Base-by-base conservation (phyloP, 2,888 invertebrate genomes). In the Scaptomyza polygonia region DNA sequence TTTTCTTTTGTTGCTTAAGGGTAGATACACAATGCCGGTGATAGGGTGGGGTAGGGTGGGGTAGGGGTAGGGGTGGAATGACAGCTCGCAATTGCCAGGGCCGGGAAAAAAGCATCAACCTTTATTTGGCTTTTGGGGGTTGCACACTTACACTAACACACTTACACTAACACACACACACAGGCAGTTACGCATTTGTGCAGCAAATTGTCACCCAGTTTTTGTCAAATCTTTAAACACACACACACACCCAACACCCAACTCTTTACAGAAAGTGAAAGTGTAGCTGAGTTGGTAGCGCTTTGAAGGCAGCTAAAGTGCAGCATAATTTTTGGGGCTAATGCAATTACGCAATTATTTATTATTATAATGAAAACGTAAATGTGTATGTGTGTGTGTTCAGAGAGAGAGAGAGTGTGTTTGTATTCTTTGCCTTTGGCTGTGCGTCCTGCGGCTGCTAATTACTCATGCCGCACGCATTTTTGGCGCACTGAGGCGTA, bases 271-370 rank as follows among this genome's bases (percentile, higher is more conserved):
- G 16, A 54, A 42, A 72, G 63, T 43, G 59, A 67, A 54, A 54
- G 61, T 47, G 39, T 47, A 43, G 54, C 0, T 16, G 44, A 27
- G 40, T 42, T 47, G 14, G 40, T 16, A 14, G 42, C 45, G 72
- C 82, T 84, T 86, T 83, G 84, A 84, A 84, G 86, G n/a, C n/a
- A 83, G 84, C 84, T 84, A 77, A 81, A 86, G 75, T 84, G 83
- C 83, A 86, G 82, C 79, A 86, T 71, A 80, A 77, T 79, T 82
- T 72, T 67, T 42, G 58, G 65, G 68, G 70, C 80, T 84, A 84
- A 84, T 86, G 87, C 84, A 84, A 84, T 84, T 84, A 84, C 87
- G 82, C 84, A 84, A 84, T 84, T 84, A 78, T 65, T 63, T 71
- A 58, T 16, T 62, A 32, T 62, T 56, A 54, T 65, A 69, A 49